These are phyloP conservation scores for Epinephelus moara DNA, from an alignment of 2,113 vertebrate genomes.

Conservation along the genomic window DNA sequence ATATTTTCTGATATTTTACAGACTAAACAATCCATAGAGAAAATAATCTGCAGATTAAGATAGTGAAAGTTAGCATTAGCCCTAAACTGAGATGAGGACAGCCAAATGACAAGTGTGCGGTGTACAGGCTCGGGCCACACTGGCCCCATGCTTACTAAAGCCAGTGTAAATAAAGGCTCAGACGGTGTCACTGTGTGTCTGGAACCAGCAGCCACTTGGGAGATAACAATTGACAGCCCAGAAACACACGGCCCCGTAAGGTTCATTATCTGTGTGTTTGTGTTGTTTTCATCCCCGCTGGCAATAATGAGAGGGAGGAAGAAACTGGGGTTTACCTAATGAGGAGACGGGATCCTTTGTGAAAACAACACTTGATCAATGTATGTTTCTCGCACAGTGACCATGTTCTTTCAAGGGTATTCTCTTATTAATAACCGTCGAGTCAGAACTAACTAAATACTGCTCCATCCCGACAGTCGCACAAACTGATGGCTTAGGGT, in stretches of 20 bases:
- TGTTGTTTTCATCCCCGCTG: slow-evolving; percentile 31
- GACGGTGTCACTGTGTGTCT: slow-evolving; percentile 61
- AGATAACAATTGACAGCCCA: slow-evolving; percentile 61
- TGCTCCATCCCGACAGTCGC: slow-evolving; percentile 13
- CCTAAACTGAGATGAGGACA: neutral
- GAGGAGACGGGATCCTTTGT: slow-evolving; percentile 38
- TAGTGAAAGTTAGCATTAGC: neutral
- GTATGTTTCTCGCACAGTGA: neutral
- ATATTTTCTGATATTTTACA: neutral
- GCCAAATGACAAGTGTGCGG: slow-evolving; percentile 15
- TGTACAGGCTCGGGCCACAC: neutral
- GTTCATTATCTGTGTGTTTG: slow-evolving; percentile 65
- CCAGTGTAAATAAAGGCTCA: slow-evolving; percentile 58
- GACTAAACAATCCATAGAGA: neutral
- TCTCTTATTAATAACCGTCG: slow-evolving; percentile 27
- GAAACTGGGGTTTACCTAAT: slow-evolving; percentile 52
- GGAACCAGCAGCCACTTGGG: slow-evolving; percentile 59
- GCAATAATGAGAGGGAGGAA: slow-evolving; percentile 46
- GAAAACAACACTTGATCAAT: slow-evolving; percentile 55
- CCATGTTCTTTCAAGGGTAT: slow-evolving; percentile 32
- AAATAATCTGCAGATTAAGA: neutral
- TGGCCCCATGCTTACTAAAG: slow-evolving; percentile 50
- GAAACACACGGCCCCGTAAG: slow-evolving; percentile 37
- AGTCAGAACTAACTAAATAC: slow-evolving; percentile 40
- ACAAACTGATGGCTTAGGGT: slow-evolving; percentile 26